phyloP scores from a whole-genome alignment of 2,797 vertebrate genomes.

The Acestrorhynchus altus region DNA sequence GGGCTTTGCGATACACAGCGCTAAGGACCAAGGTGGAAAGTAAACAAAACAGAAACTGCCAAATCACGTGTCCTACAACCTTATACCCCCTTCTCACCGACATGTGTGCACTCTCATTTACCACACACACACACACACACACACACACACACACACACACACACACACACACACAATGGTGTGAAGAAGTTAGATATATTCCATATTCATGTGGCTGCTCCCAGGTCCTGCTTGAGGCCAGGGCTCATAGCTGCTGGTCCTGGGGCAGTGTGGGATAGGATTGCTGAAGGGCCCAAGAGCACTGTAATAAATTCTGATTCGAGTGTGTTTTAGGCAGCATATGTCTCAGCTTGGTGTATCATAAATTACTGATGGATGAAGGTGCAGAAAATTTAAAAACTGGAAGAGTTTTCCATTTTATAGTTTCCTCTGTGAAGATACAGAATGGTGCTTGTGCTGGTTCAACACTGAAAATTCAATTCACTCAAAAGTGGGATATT shows the following conservation, averaged over 20 bases:
- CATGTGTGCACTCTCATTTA: conserved; percentile 20
- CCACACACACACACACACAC: conserved; percentile 54
- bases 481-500: too few species aligned
- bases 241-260: conserved; percentile 62
- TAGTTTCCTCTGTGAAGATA: neutral
- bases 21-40: conserved; percentile 59
- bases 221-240: conserved; percentile 58
- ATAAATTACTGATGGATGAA: neutral
- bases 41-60: conserved; percentile 59
- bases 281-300: neutral
- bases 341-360: conserved; percentile 17
- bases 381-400: neutral
- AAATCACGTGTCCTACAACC: conserved; percentile 17
- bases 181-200: conserved; percentile 64
- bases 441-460: neutral
- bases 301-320: conserved; percentile 14
- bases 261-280: conserved; percentile 53
- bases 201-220: conserved; percentile 72
- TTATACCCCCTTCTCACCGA: conserved; percentile 3
- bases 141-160: conserved; percentile 57
- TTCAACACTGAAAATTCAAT: too few species aligned
- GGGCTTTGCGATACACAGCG: conserved; percentile 66
- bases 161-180: conserved; percentile 61
- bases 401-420: neutral
- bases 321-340: neutral